Percentiles rank a stretch among this genome's conserved stretches.
phyloP scores from a whole-genome alignment of 2,797 vertebrate genomes.

The Chelonia mydas region DNA sequence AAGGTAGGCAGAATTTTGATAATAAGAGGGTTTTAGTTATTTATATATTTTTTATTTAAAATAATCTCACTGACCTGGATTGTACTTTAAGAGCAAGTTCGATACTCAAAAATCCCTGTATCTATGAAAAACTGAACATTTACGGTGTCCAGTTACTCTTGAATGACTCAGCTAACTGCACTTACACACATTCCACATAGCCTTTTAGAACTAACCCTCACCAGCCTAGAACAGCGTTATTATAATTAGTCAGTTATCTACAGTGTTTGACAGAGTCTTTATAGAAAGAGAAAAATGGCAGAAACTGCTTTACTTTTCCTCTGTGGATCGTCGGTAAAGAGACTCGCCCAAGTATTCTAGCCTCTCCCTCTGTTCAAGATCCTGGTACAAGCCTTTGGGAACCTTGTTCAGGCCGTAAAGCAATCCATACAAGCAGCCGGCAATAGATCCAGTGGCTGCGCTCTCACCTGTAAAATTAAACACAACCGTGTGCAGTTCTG shows the following conservation, averaged over 20 bases:
- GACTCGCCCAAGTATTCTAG: constrained; percentile 90
- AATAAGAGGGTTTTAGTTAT: neutral
- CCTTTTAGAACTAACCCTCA: neutral
- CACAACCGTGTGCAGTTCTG: constrained; percentile 19
- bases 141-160: neutral
- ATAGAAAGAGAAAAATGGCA: constrained; percentile 69
- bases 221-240: neutral
- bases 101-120: constrained; percentile 17
- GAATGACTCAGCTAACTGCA: constrained; percentile 19
- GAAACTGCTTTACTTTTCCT: constrained; percentile 91
- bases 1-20: constrained; percentile 26
- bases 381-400: constrained; percentile 87
- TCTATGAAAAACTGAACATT: neutral
- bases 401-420: constrained; percentile 87
- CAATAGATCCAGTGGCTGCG: constrained; percentile 92
- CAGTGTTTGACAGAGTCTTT: constrained; percentile 47
- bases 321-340: constrained; percentile 87
- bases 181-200: neutral
- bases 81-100: constrained; percentile 34
- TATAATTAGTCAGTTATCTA: constrained; percentile 27
- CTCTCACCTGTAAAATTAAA: constrained; percentile 87
- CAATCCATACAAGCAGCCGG: constrained; percentile 92
- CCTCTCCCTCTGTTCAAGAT: constrained; percentile 87
- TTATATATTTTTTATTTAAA: constrained; percentile 41
- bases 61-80: neutral